Evolutionary conservation across 2,888 invertebrate species (phyloP).

Genomic region (Agriopis leucophaearia): DNA sequence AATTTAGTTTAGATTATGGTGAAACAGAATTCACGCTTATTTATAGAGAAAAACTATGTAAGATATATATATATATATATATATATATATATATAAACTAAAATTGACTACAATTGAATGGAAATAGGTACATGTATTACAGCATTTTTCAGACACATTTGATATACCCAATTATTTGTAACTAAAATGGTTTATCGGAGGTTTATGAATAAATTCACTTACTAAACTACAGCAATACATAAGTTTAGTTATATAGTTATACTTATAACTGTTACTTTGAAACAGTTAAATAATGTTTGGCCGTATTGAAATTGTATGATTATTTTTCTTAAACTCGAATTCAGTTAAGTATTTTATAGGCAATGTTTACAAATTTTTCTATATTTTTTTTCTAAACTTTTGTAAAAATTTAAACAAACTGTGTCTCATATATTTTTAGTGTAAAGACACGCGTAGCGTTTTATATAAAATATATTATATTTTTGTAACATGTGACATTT

Average conservation of each 20-base stretch:
- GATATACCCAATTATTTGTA: background rate
- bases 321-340: background rate
- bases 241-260: conserved; percentile 6
- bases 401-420: background rate
- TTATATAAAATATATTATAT: conserved; percentile 7
- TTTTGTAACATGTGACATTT: conserved; percentile 4
- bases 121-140: background rate
- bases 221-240: background rate
- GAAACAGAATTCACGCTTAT: background rate
- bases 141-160: background rate
- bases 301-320: background rate
- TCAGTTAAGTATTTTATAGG: background rate
- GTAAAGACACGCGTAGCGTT: conserved; percentile 6
- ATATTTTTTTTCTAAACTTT: conserved; percentile 1
- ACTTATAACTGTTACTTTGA: background rate
- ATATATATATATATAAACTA: background rate
- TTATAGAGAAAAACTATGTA: background rate
- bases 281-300: background rate
- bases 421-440: background rate
- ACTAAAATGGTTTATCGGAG: background rate
- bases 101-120: background rate
- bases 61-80: too few species aligned
- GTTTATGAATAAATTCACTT: too few species aligned
- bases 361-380: background rate
- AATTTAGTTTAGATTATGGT: background rate